Base-by-base conservation (phyloP, 2,797 vertebrate genomes). In the Chromobotia macracanthus region DNA sequence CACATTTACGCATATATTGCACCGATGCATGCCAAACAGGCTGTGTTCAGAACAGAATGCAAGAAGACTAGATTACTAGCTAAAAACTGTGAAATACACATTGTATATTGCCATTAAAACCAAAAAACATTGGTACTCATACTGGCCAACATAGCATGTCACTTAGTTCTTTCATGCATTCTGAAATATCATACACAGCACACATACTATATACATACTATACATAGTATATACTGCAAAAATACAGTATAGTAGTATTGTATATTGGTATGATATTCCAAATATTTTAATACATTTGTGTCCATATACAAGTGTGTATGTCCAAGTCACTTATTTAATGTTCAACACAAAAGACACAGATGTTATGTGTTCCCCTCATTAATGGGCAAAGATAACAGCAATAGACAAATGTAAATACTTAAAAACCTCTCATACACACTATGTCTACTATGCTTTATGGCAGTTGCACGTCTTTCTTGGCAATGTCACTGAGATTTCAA, bases 401-500 rank as follows among this genome's bases (percentile, higher is more conserved):
- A 76, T 80, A 83, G 66, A 66, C 84, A 81, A 85, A 86, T 78
- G 56, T 73, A 80, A 83, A 80, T 53, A 78, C 51, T 68, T 68
- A 79, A 63, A 44, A 50, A 63, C 46, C 69, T 21, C 48, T 61
- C 77, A n/a, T n/a, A 72, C 82, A 83, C 86, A 87, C 86, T 81
- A 81, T 85, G 84, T 83, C 87, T 91, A 72, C 92, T 91, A 91
- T 93, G 91, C 90, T 90, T 90, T 84, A 80, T 82, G 91, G 85
- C 92, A 90, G 76, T 87, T 60, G 84, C 82, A 18, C 88, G 77
- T n/a, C n/a, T n/a, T n/a, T n/a, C n/a, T n/a, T n/a, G n/a, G n/a
- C n/a, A n/a, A n/a, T 90, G 89, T 90, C 84, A 78, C 88, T n/a
- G 86, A 92, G 92, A 91, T 94, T 93, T 94, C 91, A 90, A 91